Conservation (phyloP, 2,113 vertebrate species). For the Azemiops feae region DNA sequence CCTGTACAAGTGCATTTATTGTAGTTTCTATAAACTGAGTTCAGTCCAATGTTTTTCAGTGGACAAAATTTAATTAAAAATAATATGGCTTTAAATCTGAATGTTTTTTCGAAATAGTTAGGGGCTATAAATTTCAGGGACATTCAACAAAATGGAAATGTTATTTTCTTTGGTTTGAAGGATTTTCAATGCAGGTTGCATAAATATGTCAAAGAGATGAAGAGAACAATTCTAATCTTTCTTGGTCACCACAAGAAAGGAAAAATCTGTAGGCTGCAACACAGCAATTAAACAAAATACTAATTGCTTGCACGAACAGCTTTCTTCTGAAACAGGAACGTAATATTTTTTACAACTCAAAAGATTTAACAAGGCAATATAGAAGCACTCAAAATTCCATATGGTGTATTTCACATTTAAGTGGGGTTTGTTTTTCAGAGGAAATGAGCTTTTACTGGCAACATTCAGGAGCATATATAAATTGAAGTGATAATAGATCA, state of each 20-base stretch:
- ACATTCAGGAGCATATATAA: not conserved
- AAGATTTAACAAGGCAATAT: slow-evolving; percentile 10
- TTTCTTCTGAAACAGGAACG: slow-evolving; percentile 12
- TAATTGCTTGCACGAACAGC: not conserved
- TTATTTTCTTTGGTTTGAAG: not conserved
- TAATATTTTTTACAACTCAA: slow-evolving; percentile 1
- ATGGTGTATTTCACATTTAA: slow-evolving; percentile 21
- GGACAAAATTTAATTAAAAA: not conserved
- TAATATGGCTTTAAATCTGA: not conserved
- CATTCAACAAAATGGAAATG: not conserved
- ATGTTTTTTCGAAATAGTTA: not conserved
- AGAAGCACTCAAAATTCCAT: slow-evolving; percentile 22
- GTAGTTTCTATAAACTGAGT: not conserved
- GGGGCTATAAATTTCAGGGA: not conserved
- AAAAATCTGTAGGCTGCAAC: not conserved
- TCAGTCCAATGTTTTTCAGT: not conserved
- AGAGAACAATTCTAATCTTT: not conserved
- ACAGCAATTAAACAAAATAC: slow-evolving; percentile 2
- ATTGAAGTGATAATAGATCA: not conserved
- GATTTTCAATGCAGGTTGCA: not conserved
- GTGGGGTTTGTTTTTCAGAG: slow-evolving; percentile 14
- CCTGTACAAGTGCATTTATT: not conserved
- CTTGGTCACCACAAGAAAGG: not conserved
- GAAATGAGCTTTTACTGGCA: slow-evolving; percentile 22
- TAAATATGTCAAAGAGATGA: not conserved